phyloP scores from a whole-genome alignment of 1,140 invertebrate species.

The Drosophila ambigua region DNA sequence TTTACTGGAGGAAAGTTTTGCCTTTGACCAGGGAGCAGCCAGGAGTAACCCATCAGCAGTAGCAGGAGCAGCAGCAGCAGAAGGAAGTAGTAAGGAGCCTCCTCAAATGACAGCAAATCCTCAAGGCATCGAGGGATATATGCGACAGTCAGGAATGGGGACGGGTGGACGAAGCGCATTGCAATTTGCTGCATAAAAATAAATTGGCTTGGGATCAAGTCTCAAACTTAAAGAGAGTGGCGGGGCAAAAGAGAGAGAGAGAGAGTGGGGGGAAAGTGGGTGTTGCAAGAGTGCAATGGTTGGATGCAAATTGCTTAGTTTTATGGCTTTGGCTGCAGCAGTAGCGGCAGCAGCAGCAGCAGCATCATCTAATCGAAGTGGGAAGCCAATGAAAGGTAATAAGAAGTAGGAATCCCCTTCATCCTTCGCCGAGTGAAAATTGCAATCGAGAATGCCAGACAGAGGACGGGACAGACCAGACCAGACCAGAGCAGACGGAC shows the following conservation, averaged over 20 bases:
- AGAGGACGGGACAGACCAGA: constrained; percentile 12
- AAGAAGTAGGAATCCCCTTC: background rate
- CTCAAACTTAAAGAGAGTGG: constrained; percentile 33
- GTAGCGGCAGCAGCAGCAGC: background rate
- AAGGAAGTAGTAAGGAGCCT: constrained; percentile 13
- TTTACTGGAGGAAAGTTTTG: constrained; percentile 66
- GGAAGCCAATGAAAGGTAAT: constrained; percentile 59
- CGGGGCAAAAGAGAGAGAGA: background rate
- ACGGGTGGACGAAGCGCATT: constrained; percentile 24
- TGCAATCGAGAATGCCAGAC: constrained; percentile 10
- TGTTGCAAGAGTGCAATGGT: background rate
- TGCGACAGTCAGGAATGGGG: constrained; percentile 9
- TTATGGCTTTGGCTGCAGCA: constrained; percentile 49
- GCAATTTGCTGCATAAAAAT: constrained; percentile 69
- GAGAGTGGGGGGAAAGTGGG: background rate
- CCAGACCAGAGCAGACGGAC: constrained; percentile 10
- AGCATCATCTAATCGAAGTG: constrained; percentile 45
- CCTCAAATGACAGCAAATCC: constrained; percentile 77
- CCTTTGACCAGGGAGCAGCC: constrained; percentile 57
- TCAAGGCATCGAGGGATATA: constrained; percentile 52
- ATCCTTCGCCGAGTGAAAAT: constrained; percentile 28
- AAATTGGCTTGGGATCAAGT: constrained; percentile 65
- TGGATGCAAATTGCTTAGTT: constrained; percentile 59
- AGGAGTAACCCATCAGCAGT: constrained; percentile 4
- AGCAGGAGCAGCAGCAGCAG: constrained; percentile 16